phyloP scores from a whole-genome alignment of 2,113 vertebrate genomes.

The Malurus cyaneus region DNA sequence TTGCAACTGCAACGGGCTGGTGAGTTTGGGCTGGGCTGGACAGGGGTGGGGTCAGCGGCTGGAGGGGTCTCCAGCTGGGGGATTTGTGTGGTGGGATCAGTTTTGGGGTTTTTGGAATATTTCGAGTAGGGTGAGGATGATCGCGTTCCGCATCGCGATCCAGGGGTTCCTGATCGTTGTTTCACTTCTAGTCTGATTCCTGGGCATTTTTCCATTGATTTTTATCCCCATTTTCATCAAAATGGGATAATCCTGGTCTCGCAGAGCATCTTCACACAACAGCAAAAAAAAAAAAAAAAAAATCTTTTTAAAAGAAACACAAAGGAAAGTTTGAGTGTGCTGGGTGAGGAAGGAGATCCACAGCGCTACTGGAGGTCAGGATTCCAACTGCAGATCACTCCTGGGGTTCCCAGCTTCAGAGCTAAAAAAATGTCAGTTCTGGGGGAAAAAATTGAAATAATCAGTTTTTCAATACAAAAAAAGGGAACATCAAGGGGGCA shows the following conservation, averaged over 20 bases:
- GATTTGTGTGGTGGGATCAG: neutral
- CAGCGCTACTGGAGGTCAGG: neutral
- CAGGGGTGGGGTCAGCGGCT: neutral
- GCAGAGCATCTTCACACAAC: too few species aligned
- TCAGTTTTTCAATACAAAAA: neutral
- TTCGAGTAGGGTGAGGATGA: too few species aligned
- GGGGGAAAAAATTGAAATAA: neutral
- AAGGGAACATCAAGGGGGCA: neutral
- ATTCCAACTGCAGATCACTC: neutral
- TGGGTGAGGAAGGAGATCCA: neutral
- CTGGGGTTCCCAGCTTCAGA: neutral
- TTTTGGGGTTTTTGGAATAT: neutral
- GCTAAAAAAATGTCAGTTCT: neutral
- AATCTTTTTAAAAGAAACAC: too few species aligned
- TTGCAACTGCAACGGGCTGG: slow-evolving; percentile 98
- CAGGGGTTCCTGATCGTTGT: rapidly evolving
- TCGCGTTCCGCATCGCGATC: neutral
- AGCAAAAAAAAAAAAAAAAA: too few species aligned
- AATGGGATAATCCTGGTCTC: neutral
- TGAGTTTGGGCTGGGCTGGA: slow-evolving; percentile 63
- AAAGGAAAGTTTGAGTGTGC: too few species aligned
- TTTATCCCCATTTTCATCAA: neutral
- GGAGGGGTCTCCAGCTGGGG: neutral
- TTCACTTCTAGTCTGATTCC: neutral
- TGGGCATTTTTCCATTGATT: neutral